Conservation (phyloP, 92 coral and sea anemone genomes). For the Umimayanthus kanabou region DNA sequence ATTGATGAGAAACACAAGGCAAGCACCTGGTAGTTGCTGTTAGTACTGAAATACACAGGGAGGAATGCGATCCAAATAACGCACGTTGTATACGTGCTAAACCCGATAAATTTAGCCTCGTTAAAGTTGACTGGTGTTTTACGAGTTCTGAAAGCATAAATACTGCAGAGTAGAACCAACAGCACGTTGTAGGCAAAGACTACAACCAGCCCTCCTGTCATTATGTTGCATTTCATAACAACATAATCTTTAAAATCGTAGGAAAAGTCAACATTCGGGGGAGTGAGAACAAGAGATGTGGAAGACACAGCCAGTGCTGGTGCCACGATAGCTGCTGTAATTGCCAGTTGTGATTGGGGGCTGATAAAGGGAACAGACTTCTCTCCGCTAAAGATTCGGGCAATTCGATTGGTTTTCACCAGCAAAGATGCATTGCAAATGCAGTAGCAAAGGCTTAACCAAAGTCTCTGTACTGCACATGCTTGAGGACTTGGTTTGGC, state of each 20-base stretch:
- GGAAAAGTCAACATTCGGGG: slow-evolving; percentile 47
- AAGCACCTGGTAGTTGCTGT: slow-evolving; percentile 61
- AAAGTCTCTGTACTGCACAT: slow-evolving; percentile 67
- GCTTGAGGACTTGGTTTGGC: slow-evolving; percentile 46
- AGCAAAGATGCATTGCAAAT: slow-evolving; percentile 72
- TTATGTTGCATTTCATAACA: slow-evolving; percentile 53
- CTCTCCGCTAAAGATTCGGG: slow-evolving; percentile 73
- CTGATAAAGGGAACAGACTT: slow-evolving; percentile 75
- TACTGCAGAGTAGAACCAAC: slow-evolving; percentile 66
- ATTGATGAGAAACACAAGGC: slow-evolving; percentile 69
- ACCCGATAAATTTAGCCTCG: slow-evolving; percentile 85
- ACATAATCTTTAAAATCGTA: slow-evolving; percentile 43
- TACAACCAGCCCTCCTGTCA: slow-evolving; percentile 35
- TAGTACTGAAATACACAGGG: slow-evolving; percentile 72
- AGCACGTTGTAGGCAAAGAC: slow-evolving; percentile 67
- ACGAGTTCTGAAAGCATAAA: slow-evolving; percentile 82
- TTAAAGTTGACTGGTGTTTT: slow-evolving; percentile 80
- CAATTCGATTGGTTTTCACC: slow-evolving; percentile 79
- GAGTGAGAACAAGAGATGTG: slow-evolving; percentile 48
- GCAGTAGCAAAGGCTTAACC: slow-evolving; percentile 65
- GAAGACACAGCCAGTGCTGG: slow-evolving; percentile 64
- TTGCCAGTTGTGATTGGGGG: slow-evolving; percentile 73
- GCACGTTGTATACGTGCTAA: slow-evolving; percentile 79
- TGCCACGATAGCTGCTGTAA: slow-evolving; percentile 58
- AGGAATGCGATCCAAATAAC: slow-evolving; percentile 79